Percentiles rank a stretch among this genome's conserved stretches.
These are phyloP conservation scores for Enhydra lutris DNA, from an alignment of 2,113 vertebrate genomes.

Conservation along the genomic window DNA sequence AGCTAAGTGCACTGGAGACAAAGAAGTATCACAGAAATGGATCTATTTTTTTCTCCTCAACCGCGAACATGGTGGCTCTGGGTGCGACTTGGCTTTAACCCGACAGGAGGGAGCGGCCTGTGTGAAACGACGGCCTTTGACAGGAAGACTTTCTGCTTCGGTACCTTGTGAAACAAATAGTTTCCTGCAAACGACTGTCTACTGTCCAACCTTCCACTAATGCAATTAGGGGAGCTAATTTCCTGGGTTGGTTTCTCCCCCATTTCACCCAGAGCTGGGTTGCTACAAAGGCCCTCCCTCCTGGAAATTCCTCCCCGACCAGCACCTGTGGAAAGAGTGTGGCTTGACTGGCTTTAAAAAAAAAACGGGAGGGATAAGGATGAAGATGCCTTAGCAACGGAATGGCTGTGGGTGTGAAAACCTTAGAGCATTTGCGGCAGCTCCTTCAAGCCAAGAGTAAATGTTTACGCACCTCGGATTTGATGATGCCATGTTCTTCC, in stretches of 20 bases:
- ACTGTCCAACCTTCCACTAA: constrained; percentile 91
- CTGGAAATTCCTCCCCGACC: constrained; percentile 56
- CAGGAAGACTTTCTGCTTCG: constrained; percentile 80
- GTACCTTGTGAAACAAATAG: constrained; percentile 85
- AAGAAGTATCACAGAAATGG: not conserved
- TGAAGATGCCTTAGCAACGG: not conserved
- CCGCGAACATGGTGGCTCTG: not conserved
- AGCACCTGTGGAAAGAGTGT: not conserved
- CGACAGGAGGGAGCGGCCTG: constrained; percentile 69
- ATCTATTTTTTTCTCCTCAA: constrained; percentile 18
- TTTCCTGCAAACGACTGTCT: constrained; percentile 88
- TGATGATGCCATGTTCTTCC: constrained; percentile 76
- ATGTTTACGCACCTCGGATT: constrained; percentile 36
- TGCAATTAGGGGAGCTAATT: constrained; percentile 94
- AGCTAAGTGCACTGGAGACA: not conserved
- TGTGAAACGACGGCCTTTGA: constrained; percentile 64
- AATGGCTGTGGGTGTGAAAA: not conserved
- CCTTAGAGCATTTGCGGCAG: not conserved
- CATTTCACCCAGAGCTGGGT: constrained; percentile 88
- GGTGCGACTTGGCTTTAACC: constrained; percentile 70
- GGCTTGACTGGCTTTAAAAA: not conserved
- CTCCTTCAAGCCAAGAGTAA: constrained; percentile 24
- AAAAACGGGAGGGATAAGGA: constrained; percentile 58
- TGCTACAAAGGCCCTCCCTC: constrained; percentile 75
- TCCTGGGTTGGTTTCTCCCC: constrained; percentile 91